These are phyloP conservation scores for Oxyruncus cristatus DNA, from an alignment of 2,113 vertebrate species.

Conservation along the genomic window DNA sequence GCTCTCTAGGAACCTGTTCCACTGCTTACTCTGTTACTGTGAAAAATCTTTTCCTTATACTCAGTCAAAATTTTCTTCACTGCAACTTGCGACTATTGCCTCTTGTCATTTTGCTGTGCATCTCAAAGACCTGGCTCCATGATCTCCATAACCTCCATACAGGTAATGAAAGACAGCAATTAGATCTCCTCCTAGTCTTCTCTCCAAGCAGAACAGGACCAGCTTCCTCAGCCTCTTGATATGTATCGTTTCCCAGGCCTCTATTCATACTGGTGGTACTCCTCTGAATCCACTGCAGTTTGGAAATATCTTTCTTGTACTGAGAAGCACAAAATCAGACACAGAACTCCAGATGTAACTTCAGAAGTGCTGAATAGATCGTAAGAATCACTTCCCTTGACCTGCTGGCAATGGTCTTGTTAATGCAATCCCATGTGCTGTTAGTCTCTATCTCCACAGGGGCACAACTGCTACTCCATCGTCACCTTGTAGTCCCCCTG, in stretches of 20 bases:
- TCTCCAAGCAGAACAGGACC: not conserved
- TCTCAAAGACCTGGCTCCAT: not conserved
- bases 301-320: not conserved
- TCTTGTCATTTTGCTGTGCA: not conserved
- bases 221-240: not conserved
- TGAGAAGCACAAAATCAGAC: not conserved
- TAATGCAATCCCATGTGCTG: not conserved
- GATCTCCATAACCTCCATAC: rapidly evolving
- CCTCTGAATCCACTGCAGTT: not conserved
- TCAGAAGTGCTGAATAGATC: not conserved
- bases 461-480: not conserved
- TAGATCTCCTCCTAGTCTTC: not conserved
- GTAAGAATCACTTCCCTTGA: not conserved
- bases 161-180: not conserved
- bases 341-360: not conserved
- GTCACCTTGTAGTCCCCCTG: not conserved
- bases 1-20: not conserved
- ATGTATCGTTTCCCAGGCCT: not conserved
- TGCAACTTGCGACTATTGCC: not conserved
- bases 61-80: not conserved
- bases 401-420: not conserved
- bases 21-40: not conserved
- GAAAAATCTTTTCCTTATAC: not conserved
- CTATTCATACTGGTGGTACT: not conserved
- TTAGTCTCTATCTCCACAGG: not conserved